Evolutionary conservation across 2,797 vertebrate genomes (phyloP).

Genomic region (Trachurus trachurus): DNA sequence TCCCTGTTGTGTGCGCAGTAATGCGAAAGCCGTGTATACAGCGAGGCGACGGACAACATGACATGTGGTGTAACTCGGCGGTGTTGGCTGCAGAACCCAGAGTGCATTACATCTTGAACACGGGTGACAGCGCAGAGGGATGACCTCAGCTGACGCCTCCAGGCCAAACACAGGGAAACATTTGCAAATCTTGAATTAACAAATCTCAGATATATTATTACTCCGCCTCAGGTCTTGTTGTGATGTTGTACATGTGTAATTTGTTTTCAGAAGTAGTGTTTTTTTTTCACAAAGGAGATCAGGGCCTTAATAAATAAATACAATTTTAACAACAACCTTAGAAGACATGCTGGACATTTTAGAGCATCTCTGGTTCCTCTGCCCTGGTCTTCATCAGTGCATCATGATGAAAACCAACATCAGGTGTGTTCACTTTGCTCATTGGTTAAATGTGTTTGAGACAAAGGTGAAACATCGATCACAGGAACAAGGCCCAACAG

Average conservation of each 20-base stretch:
- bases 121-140: background rate
- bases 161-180: background rate
- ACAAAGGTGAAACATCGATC: background rate
- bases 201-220: background rate
- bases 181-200: background rate
- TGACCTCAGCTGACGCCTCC: background rate
- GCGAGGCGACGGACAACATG: background rate
- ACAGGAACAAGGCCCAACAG: background rate
- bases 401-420: background rate
- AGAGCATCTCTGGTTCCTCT: background rate
- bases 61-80: background rate
- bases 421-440: background rate
- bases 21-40: constrained; percentile 40
- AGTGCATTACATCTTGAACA: background rate
- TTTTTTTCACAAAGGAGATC: background rate
- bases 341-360: background rate
- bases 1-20: background rate
- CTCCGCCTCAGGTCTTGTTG: background rate
- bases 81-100: background rate
- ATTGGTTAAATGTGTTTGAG: background rate
- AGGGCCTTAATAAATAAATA: background rate
- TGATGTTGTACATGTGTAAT: background rate
- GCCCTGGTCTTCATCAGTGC: background rate
- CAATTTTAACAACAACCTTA: background rate
- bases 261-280: background rate